Conservation (phyloP, 2,113 vertebrate species). For the Indicator maculatus region DNA sequence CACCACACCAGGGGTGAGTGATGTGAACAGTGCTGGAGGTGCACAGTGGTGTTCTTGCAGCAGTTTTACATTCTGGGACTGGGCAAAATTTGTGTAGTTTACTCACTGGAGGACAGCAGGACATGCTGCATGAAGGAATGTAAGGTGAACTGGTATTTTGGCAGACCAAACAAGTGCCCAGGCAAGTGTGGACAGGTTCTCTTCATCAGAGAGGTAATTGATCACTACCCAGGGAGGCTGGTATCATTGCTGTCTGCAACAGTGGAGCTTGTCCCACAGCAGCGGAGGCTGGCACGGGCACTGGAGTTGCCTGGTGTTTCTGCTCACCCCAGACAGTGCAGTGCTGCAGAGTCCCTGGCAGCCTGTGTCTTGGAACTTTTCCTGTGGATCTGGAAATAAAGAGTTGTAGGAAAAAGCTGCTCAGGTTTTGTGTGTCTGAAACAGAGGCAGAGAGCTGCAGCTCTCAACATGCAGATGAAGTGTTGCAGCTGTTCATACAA, state of each 20-base stretch:
- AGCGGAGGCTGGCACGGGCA: not conserved
- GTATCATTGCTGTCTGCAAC: not conserved
- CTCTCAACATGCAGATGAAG: not conserved
- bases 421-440: not conserved
- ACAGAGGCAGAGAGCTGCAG: not conserved
- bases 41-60: not conserved
- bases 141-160: not conserved
- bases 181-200: not conserved
- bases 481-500: not conserved
- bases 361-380: not conserved
- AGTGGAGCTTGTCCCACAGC: not conserved
- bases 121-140: not conserved
- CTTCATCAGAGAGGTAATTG: not conserved
- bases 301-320: not conserved
- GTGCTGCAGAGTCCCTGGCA: not conserved
- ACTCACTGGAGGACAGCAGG: not conserved
- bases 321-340: not conserved
- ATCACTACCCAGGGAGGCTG: not conserved
- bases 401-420: not conserved
- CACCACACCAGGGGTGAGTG: not conserved
- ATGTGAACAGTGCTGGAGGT: not conserved
- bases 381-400: not conserved
- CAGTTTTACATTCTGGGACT: not conserved
- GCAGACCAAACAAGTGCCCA: not conserved
- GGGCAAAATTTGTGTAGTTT: not conserved